These are phyloP conservation scores for Acromyrmex heyeri DNA, from an alignment of 1,140 invertebrate genomes.

Conservation along the genomic window DNA sequence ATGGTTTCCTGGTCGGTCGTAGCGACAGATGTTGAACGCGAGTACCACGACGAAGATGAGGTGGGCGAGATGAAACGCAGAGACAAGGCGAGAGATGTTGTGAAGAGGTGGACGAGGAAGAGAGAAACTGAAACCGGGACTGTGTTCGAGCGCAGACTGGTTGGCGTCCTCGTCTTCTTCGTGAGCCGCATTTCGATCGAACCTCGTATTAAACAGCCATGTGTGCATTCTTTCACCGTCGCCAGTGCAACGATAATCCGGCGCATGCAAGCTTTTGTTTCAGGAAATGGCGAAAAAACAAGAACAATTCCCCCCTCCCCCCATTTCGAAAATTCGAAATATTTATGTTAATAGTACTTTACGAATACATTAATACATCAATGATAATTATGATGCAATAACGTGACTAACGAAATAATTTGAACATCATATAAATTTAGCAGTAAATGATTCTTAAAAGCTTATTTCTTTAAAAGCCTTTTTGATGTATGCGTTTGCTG, in stretches of 20 bases:
- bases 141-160: constrained; percentile 76
- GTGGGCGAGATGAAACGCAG: constrained; percentile 31
- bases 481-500: background rate
- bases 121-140: constrained; percentile 51
- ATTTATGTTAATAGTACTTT: constrained; percentile 22
- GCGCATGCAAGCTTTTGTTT: constrained; percentile 47
- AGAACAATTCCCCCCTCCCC: background rate
- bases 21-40: constrained; percentile 62
- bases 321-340: background rate
- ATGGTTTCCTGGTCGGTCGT: constrained; percentile 60
- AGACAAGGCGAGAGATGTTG: background rate
- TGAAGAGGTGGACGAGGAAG: constrained; percentile 48
- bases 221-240: constrained; percentile 75
- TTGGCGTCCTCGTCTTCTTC: constrained; percentile 77
- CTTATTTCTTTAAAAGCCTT: background rate
- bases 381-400: background rate
- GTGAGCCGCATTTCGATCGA: constrained; percentile 76
- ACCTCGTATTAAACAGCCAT: constrained; percentile 71
- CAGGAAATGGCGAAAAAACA: background rate
- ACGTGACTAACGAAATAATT: background rate
- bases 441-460: background rate
- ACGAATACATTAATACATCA: background rate
- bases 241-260: constrained; percentile 62
- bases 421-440: background rate
- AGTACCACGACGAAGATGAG: constrained; percentile 55